These are phyloP conservation scores for Sthenelais limicola DNA, from an alignment of 2,888 invertebrate species.

Conservation along the genomic window DNA sequence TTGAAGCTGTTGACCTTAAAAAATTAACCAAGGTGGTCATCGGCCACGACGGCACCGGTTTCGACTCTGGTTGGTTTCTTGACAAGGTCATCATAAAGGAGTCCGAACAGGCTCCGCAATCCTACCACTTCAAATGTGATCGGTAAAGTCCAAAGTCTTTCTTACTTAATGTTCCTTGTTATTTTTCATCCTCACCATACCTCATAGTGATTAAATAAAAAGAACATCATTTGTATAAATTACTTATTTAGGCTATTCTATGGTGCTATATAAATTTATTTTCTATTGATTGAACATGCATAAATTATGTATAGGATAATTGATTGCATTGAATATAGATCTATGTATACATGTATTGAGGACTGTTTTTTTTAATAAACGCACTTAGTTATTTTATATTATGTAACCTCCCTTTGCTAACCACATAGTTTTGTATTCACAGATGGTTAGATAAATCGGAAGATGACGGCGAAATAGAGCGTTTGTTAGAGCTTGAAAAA, in stretches of 20 bases:
- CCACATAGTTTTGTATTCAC: background rate
- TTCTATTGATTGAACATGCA: background rate
- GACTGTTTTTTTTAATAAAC: no score
- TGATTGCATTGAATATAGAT: background rate
- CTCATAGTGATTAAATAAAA: background rate
- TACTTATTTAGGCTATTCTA: background rate
- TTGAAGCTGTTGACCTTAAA: slow-evolving; percentile 65
- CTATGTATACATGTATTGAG: no score
- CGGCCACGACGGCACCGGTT: slow-evolving; percentile 61
- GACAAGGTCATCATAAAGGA: slow-evolving; percentile 63
- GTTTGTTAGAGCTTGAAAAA: slow-evolving; percentile 68
- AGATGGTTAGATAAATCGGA: slow-evolving; percentile 72
- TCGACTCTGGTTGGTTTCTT: slow-evolving; percentile 65
- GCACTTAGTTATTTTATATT: background rate
- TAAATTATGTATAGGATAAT: background rate
- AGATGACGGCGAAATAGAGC: slow-evolving; percentile 70
- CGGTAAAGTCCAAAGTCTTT: slow-evolving; percentile 42
- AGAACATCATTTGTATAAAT: background rate
- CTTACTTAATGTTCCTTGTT: background rate
- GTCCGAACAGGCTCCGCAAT: slow-evolving; percentile 51
- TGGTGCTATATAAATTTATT: background rate
- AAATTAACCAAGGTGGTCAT: slow-evolving; percentile 59
- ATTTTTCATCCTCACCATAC: background rate
- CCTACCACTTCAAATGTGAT: slow-evolving; percentile 50
- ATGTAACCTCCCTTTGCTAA: background rate